A percentile compares a stretch with the other conserved stretches of the same genome.
Conservation (phyloP, 2,888 invertebrate species). For the Cremastinae sp. region DNA sequence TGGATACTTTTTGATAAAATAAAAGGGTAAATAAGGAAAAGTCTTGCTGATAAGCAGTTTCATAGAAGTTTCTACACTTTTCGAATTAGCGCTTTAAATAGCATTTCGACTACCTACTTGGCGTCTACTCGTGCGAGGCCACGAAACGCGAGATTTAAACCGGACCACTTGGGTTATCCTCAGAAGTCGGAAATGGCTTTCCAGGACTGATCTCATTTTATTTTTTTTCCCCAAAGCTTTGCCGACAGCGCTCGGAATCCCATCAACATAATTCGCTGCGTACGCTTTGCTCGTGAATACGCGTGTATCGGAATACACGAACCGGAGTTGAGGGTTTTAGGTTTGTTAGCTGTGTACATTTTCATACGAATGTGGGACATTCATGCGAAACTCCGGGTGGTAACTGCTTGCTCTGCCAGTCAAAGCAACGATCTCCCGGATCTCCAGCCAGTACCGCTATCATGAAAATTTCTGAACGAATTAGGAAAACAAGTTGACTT, state of each 20-base stretch:
- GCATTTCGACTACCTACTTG: conserved; percentile 48
- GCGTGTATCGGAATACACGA: conserved; percentile 39
- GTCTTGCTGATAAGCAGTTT: background rate
- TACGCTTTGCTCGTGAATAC: conserved; percentile 42
- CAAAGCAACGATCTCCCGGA: conserved; percentile 52
- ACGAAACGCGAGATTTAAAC: conserved; percentile 63
- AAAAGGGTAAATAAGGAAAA: too few species aligned
- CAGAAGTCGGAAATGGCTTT: conserved; percentile 67
- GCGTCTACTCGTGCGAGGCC: conserved; percentile 23
- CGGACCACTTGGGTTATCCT: conserved; percentile 64
- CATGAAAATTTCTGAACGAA: conserved; percentile 48
- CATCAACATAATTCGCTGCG: conserved; percentile 70
- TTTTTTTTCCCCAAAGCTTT: too few species aligned
- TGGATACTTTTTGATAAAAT: too few species aligned
- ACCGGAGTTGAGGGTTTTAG: conserved; percentile 38
- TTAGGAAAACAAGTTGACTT: conserved; percentile 30
- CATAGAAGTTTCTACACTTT: conserved; percentile 55
- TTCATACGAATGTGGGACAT: conserved; percentile 14
- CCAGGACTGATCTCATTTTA: conserved; percentile 68
- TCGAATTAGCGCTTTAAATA: conserved; percentile 69
- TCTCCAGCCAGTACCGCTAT: conserved; percentile 29
- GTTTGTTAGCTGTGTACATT: conserved; percentile 19
- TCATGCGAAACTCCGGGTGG: conserved; percentile 21
- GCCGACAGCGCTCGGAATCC: conserved; percentile 53
- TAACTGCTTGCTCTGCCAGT: conserved; percentile 35